Conservation (phyloP, 2,888 invertebrate species). For the Danaus chrysippus region DNA sequence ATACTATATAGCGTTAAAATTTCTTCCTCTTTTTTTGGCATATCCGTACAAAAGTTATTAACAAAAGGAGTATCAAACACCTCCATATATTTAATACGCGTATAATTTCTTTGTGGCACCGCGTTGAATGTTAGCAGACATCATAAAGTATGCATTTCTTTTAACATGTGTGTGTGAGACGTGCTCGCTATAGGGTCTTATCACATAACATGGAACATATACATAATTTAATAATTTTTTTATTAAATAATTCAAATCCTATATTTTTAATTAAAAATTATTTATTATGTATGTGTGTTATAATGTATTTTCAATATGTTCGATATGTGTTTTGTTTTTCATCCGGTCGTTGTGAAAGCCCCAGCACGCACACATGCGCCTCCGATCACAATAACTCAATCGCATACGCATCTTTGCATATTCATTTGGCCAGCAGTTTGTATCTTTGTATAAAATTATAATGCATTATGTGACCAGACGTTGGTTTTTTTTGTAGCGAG, state of each 20-base stretch:
- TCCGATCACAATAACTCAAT: constrained; percentile 73
- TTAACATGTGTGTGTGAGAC: constrained; percentile 52
- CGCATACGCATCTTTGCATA: constrained; percentile 71
- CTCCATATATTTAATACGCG: constrained; percentile 77
- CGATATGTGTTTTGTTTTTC: neutral
- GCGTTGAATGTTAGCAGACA: constrained; percentile 77
- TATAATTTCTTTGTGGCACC: constrained; percentile 80
- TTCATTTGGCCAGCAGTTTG: constrained; percentile 73
- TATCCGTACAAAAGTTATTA: constrained; percentile 38
- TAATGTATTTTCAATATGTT: no score
- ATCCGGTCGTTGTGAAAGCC: constrained; percentile 21
- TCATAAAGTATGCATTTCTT: constrained; percentile 80
- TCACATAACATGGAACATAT: constrained; percentile 25
- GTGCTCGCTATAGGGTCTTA: constrained; percentile 29
- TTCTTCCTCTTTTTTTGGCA: no score
- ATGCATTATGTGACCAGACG: constrained; percentile 71
- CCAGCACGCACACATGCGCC: constrained; percentile 47
- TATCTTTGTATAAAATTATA: constrained; percentile 79
- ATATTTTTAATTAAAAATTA: no score
- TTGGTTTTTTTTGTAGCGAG: constrained; percentile 28
- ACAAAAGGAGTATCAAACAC: constrained; percentile 52
- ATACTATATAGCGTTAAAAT: no score
- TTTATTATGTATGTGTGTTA: no score
- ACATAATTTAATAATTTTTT: constrained; percentile 16
- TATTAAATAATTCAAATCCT: constrained; percentile 22